Conservation (phyloP, 2,888 invertebrate species). For the Julus scandinavius region DNA sequence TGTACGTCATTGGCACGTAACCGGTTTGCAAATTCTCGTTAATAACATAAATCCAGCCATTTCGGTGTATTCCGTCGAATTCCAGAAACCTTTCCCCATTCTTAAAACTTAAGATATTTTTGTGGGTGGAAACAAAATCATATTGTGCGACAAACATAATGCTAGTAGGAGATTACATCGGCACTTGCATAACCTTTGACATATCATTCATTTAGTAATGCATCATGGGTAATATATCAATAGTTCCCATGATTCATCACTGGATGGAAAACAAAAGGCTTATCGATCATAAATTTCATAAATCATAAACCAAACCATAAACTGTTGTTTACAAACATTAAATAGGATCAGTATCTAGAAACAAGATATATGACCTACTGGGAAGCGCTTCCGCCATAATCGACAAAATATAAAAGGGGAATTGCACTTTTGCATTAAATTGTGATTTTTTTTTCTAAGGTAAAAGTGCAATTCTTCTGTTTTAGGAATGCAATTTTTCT, state of each 20-base stretch:
- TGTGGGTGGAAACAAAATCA: constrained; percentile 53
- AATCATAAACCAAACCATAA: no score
- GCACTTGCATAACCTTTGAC: constrained; percentile 22
- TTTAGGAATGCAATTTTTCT: no score
- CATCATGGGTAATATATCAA: not conserved
- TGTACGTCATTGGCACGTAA: constrained; percentile 49
- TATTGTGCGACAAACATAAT: constrained; percentile 49
- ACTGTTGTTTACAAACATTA: no score
- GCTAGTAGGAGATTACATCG: not conserved
- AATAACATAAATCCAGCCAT: constrained; percentile 52
- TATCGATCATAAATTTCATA: no score
- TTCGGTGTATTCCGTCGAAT: constrained; percentile 8
- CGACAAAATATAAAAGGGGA: no score
- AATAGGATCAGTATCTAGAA: no score
- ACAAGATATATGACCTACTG: no score
- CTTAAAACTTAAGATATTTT: constrained; percentile 55
- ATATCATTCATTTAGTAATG: constrained; percentile 1
- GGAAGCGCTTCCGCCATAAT: no score
- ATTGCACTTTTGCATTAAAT: no score
- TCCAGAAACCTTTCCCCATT: constrained; percentile 40
- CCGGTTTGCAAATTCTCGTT: constrained; percentile 44
- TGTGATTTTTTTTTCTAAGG: no score
- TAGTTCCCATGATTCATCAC: not conserved
- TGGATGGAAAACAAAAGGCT: not conserved
- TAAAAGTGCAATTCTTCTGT: no score